Evolutionary conservation across 2,113 vertebrate genomes (phyloP).

Genomic region (Ancistrus triradiatus): DNA sequence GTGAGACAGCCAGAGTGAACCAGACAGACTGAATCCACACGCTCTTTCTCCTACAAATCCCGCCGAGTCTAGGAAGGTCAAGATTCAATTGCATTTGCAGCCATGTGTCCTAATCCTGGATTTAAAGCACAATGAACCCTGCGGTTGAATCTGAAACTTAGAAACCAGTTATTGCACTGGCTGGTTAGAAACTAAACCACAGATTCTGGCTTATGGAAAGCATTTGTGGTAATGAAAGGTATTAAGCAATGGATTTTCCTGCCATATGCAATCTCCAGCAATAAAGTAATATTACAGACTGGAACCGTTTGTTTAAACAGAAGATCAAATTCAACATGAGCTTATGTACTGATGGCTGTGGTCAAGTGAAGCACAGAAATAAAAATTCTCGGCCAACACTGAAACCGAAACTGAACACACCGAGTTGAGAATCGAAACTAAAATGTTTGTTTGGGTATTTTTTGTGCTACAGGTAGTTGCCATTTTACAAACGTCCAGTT

Average conservation of each 20-base stretch:
- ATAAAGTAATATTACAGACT: neutral
- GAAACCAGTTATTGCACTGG: neutral
- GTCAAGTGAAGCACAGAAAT: too few species aligned
- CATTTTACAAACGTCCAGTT: too few species aligned
- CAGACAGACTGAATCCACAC: slow-evolving; percentile 10
- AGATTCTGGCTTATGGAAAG: slow-evolving; percentile 5
- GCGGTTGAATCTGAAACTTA: slow-evolving; percentile 3
- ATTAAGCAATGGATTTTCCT: neutral
- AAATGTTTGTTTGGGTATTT: too few species aligned
- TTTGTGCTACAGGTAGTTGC: too few species aligned
- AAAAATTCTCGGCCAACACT: too few species aligned
- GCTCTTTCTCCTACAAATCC: neutral
- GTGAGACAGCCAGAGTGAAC: slow-evolving; percentile 1
- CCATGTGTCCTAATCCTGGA: slow-evolving; percentile 24
- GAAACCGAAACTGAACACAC: too few species aligned
- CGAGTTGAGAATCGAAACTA: too few species aligned
- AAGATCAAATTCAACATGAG: too few species aligned
- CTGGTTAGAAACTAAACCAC: neutral
- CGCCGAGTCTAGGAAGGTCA: slow-evolving; percentile 7
- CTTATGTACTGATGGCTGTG: too few species aligned
- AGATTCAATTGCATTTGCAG: slow-evolving; percentile 2
- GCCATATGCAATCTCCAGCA: neutral
- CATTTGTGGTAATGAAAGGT: slow-evolving; percentile 4
- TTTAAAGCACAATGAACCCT: neutral
- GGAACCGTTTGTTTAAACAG: neutral